Conservation (phyloP, 2,888 invertebrate genomes). For the Drosophila nigricruria region DNA sequence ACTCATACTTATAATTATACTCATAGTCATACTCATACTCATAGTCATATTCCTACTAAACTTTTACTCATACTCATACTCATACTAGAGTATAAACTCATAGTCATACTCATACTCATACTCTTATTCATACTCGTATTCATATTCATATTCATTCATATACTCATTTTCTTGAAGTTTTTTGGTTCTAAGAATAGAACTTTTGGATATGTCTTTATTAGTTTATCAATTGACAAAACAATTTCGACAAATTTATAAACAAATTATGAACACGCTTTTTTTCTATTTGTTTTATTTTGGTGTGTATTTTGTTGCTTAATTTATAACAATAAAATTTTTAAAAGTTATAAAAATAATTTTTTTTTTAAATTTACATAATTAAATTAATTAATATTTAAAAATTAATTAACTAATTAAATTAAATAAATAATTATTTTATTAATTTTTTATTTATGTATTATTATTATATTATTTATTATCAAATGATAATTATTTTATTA, state of each 20-base stretch:
- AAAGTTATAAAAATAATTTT: neutral
- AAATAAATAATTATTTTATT: too few relatives aligned
- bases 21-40: slow-evolving; percentile 1
- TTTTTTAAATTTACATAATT: too few relatives aligned
- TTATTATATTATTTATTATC: too few relatives aligned
- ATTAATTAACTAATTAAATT: too few relatives aligned
- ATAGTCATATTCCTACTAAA: neutral
- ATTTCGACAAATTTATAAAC: slow-evolving; percentile 8
- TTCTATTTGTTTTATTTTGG: neutral
- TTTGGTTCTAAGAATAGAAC: neutral
- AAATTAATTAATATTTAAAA: too few relatives aligned
- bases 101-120: slow-evolving; percentile 2
- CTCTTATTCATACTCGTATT: neutral
- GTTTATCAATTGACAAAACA: slow-evolving; percentile 18
- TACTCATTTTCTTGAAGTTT: neutral
- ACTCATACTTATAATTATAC: neutral
- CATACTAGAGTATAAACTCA: too few relatives aligned
- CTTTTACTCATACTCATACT: neutral
- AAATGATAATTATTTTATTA: too few relatives aligned
- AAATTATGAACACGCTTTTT: slow-evolving; percentile 1
- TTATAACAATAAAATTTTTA: neutral
- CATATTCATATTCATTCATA: neutral
- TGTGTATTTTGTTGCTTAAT: neutral
- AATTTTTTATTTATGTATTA: too few relatives aligned
- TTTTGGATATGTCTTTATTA: slow-evolving; percentile 7